A percentile compares a stretch with the other conserved stretches of the same genome.
phyloP scores from a whole-genome alignment of 2,888 invertebrate genomes.

The Andrena marginata region DNA sequence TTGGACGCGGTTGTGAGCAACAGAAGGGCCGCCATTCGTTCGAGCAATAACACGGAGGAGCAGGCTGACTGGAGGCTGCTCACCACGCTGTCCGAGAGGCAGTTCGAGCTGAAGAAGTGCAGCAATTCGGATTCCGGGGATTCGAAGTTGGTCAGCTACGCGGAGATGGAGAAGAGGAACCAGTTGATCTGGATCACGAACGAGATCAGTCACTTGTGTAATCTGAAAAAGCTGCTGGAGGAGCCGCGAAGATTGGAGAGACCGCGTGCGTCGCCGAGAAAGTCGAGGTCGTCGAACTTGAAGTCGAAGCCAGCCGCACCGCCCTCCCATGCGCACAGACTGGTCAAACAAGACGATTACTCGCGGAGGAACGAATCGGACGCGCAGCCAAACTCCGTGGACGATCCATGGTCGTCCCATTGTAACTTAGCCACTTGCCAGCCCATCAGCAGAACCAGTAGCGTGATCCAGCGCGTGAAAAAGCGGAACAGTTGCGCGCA shows the following conservation, averaged over 20 bases:
- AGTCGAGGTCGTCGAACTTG: constrained; percentile 63
- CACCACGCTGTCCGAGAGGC: constrained; percentile 85
- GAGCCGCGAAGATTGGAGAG: constrained; percentile 78
- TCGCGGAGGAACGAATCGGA: constrained; percentile 54
- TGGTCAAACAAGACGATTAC: constrained; percentile 30
- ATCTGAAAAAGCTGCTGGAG: constrained; percentile 85
- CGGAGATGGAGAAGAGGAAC: constrained; percentile 86
- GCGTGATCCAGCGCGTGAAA: constrained; percentile 65
- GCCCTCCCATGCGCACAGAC: constrained; percentile 43
- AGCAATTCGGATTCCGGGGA: constrained; percentile 77
- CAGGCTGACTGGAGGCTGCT: constrained; percentile 85
- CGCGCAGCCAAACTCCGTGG: constrained; percentile 61
- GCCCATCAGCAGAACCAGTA: constrained; percentile 40
- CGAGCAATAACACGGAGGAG: constrained; percentile 71
- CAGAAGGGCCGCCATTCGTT: constrained; percentile 66
- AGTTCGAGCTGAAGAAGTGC: constrained; percentile 81
- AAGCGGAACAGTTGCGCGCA: constrained; percentile 82
- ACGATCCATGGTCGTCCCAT: constrained; percentile 83
- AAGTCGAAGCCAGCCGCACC: constrained; percentile 60
- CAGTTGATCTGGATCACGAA: constrained; percentile 87
- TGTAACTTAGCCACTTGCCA: constrained; percentile 79
- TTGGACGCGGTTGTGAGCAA: constrained; percentile 74
- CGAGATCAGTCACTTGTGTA: constrained; percentile 87
- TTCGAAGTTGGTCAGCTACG: constrained; percentile 83
- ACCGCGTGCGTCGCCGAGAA: constrained; percentile 73